Evolutionary conservation across 2,113 vertebrate species (phyloP), one percentile per base, ranked within the genome.

Genomic region (Spea bombifrons): DNA sequence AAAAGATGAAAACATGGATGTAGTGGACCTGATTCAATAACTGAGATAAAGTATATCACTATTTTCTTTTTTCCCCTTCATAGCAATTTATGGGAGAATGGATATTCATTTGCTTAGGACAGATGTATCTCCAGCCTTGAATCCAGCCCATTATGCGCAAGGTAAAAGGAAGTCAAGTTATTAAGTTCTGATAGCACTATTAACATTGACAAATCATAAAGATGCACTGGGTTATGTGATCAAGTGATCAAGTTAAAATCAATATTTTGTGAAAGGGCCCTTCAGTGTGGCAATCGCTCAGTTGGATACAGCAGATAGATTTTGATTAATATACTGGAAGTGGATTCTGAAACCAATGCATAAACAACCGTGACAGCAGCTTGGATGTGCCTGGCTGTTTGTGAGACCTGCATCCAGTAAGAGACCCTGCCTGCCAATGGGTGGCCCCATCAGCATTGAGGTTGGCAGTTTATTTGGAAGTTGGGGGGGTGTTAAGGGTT

Each of bases 221-320:
- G 71, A 73, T 57, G 63, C 71, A 74, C 49, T 3, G 8, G 66
- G 63, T 74, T 74, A 68, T 68, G 71, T 57, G 70, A 73, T 73
- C 77, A 73, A 67, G 77, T 74, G 78, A 80, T 80, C 66, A 80
- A 68, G 70, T 73, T 57, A 74, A 80, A 80, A 80, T 80, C 78
- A 80, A 74, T 80, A 74, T 68, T 80, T 67, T 53, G 49, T 59
- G 70, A 73, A 47, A 73, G 53, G 64, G 43, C 64, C 30, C 64
- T 67, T 73, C 45, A 61, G 63, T 61, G 44, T 72, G 63, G 78
- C 45, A 59, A 73, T 48, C 59, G 64, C 78, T 61, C 48, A 8
- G 71, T 44, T 68, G 71, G 71, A 80, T 74, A 74, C 64, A 74
- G 64, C 50, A 48, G 15, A 74, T 71, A 73, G 69, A 73, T 74